A percentile compares a stretch with the other conserved stretches of the same genome.
Evolutionary conservation across 2,113 vertebrate genomes (phyloP).

Genomic region (Paratilapia polleni): DNA sequence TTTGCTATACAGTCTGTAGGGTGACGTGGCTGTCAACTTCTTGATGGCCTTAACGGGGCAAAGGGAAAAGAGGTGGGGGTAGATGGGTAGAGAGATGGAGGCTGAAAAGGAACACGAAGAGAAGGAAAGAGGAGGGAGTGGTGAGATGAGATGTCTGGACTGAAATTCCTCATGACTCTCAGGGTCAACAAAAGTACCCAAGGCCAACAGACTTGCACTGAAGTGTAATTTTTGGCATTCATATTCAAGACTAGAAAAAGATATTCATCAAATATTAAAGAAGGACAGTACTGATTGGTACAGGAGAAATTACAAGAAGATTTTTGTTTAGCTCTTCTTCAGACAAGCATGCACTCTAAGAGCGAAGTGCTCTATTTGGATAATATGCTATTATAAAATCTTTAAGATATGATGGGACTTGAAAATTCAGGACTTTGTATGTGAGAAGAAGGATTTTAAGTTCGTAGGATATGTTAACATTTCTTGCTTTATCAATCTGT

Average conservation of each 20-base stretch:
- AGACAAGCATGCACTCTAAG: background rate
- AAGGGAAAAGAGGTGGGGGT: slow-evolving; percentile 35
- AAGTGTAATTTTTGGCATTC: slow-evolving; percentile 56
- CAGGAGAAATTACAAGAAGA: background rate
- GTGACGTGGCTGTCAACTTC: slow-evolving; percentile 72
- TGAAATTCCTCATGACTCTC: slow-evolving; percentile 75
- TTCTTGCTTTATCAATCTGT: background rate
- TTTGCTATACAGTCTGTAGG: slow-evolving; percentile 35
- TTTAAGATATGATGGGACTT: too few species aligned
- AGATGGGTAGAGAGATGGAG: slow-evolving; percentile 12
- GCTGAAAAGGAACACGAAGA: background rate
- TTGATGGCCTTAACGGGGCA: slow-evolving; percentile 26
- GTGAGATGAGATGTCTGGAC: slow-evolving; percentile 23
- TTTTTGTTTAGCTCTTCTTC: background rate
- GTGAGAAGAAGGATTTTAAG: background rate
- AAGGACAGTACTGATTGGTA: background rate
- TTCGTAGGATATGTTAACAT: background rate
- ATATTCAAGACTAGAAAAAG: slow-evolving; percentile 17
- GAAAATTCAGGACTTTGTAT: too few species aligned
- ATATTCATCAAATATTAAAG: slow-evolving; percentile 2
- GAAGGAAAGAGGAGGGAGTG: background rate
- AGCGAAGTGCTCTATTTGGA: background rate
- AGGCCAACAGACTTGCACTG: slow-evolving; percentile 24
- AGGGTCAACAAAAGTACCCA: slow-evolving; percentile 67
- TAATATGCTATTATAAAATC: background rate